A percentile compares a stretch with the other conserved stretches of the same genome.
Conservation (phyloP, 2,113 vertebrate genomes). For the Atherinomorus stipes region DNA sequence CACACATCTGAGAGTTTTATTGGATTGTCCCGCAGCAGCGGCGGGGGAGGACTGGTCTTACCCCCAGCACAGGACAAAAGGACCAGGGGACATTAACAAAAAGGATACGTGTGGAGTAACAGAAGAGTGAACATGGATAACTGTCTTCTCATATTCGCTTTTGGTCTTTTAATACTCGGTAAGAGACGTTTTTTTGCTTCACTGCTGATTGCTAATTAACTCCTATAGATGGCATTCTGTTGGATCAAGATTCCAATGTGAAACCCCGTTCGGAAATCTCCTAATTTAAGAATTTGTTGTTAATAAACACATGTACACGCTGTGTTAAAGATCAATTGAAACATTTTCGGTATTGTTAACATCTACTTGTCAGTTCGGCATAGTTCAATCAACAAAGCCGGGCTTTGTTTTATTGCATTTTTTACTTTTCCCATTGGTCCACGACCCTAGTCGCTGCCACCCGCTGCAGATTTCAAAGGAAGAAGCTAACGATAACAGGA, state of each 20-base stretch:
- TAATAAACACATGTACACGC: fast-evolving
- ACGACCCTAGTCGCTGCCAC: background rate
- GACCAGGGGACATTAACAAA: background rate
- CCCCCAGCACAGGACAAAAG: slow-evolving; percentile 62
- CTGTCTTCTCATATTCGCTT: slow-evolving; percentile 7
- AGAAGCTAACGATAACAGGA: background rate
- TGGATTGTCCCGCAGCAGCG: slow-evolving; percentile 44
- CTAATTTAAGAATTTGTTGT: background rate
- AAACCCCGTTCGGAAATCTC: background rate
- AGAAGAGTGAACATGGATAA: slow-evolving; percentile 35
- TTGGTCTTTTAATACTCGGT: slow-evolving; percentile 58
- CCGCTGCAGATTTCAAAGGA: too few relatives aligned
- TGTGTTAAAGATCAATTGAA: fast-evolving
- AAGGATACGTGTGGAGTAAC: background rate
- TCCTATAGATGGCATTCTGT: slow-evolving; percentile 10
- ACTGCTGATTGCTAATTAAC: slow-evolving; percentile 54
- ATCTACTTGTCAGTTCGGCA: slow-evolving; percentile 6
- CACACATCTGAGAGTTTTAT: slow-evolving; percentile 50
- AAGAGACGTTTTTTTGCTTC: slow-evolving; percentile 46
- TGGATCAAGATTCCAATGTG: background rate
- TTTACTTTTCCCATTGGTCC: background rate
- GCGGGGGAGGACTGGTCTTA: slow-evolving; percentile 43
- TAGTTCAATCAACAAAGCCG: fast-evolving
- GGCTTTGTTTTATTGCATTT: fast-evolving
- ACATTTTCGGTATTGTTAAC: fast-evolving